Percentiles rank a stretch among this genome's conserved stretches.
Conservation (phyloP, 1,140 invertebrate species). For the Bombus fervidus region DNA sequence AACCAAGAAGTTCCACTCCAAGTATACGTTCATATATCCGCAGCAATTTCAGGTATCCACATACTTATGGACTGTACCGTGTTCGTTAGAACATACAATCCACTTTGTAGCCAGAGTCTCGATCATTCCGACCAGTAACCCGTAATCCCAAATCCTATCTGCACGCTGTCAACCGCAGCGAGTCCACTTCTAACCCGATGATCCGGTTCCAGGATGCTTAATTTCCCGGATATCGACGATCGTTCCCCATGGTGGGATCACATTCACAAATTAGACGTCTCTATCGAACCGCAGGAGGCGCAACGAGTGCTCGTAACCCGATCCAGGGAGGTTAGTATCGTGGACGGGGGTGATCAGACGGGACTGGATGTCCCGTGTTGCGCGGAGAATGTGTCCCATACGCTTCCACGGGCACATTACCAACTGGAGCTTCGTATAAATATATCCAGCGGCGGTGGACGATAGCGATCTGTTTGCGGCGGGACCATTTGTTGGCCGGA, state of each 20-base stretch:
- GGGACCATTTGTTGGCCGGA: slow-evolving; percentile 78
- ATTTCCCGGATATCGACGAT: slow-evolving; percentile 28
- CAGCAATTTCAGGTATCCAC: no score
- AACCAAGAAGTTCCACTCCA: no score
- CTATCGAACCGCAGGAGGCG: slow-evolving; percentile 26
- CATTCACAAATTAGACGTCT: slow-evolving; percentile 60
- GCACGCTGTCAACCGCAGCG: not conserved
- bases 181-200: not conserved
- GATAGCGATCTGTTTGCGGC: slow-evolving; percentile 76
- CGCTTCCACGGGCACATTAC: slow-evolving; percentile 73
- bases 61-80: no score
- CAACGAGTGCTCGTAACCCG: slow-evolving; percentile 47
- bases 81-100: no score
- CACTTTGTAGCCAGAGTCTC: no score
- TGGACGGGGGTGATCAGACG: slow-evolving; percentile 4
- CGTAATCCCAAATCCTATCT: not conserved
- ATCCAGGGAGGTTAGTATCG: slow-evolving; percentile 27
- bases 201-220: slow-evolving; percentile 15
- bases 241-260: not conserved
- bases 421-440: slow-evolving; percentile 75
- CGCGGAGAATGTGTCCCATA: slow-evolving; percentile 23
- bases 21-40: no score
- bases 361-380: slow-evolving; percentile 7
- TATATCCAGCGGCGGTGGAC: slow-evolving; percentile 70
- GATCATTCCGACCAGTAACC: not conserved